A percentile compares a stretch with the other conserved stretches of the same genome.
These are phyloP conservation scores for Girardinus metallicus DNA, from an alignment of 2,797 vertebrate species.

Conservation along the genomic window DNA sequence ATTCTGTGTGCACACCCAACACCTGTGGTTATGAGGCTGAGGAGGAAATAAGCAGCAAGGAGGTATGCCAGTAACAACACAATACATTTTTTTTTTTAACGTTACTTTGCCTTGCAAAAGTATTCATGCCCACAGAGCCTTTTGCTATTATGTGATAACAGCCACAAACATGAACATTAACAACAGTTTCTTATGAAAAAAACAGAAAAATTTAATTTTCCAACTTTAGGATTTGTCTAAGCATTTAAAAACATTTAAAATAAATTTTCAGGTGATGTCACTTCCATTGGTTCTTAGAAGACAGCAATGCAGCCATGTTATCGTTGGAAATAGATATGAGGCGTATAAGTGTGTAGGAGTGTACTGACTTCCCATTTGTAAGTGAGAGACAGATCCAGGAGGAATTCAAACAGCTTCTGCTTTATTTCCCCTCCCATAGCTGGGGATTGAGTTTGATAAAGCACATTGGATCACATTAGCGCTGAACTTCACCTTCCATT, in stretches of 20 bases:
- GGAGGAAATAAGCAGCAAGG: conserved; percentile 54
- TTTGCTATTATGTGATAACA: not conserved
- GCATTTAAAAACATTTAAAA: not conserved
- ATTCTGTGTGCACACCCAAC: conserved; percentile 8
- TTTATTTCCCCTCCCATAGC: conserved; percentile 56
- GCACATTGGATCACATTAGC: conserved; percentile 31
- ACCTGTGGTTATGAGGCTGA: conserved; percentile 61
- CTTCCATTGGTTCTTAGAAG: not conserved
- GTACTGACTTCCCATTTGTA: conserved; percentile 27
- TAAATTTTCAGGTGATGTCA: not conserved
- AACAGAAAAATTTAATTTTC: not conserved
- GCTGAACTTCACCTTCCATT: conserved; percentile 51
- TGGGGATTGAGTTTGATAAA: conserved; percentile 53
- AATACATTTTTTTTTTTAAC: too few relatives aligned
- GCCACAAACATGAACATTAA: not conserved
- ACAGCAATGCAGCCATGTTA: conserved; percentile 8
- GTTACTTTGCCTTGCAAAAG: not conserved
- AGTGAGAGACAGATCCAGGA: conserved; percentile 41
- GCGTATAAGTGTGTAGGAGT: conserved; percentile 39
- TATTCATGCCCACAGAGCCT: not conserved
- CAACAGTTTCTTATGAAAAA: not conserved
- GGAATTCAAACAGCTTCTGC: conserved; percentile 67
- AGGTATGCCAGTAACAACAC: conserved; percentile 40
- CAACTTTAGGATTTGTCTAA: not conserved
- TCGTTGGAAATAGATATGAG: conserved; percentile 26